These are phyloP conservation scores for Coturnix japonica DNA, from an alignment of 2,113 vertebrate species.

Conservation along the genomic window DNA sequence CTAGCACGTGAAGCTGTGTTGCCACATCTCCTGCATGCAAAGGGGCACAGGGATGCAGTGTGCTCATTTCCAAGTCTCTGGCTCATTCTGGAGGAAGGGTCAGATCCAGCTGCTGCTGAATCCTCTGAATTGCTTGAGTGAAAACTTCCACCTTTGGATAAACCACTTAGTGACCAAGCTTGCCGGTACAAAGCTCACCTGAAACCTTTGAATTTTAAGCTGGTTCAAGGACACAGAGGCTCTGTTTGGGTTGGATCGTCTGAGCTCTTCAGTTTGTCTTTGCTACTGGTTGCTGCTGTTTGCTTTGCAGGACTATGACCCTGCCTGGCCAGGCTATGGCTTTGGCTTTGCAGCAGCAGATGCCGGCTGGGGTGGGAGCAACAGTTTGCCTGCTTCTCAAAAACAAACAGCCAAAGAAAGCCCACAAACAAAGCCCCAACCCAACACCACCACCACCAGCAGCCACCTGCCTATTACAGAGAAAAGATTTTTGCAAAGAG, in stretches of 20 bases:
- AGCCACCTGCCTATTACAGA: no score
- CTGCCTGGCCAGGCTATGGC: not conserved
- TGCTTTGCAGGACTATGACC: not conserved
- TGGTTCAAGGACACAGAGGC: not conserved
- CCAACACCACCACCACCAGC: not conserved
- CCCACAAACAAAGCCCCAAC: not conserved
- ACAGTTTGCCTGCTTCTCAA: not conserved
- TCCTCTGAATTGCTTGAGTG: accelerated
- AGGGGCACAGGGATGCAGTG: accelerated
- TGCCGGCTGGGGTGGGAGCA: not conserved
- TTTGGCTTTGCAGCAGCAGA: not conserved
- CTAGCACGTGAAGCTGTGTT: accelerated
- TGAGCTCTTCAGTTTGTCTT: not conserved
- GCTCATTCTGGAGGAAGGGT: accelerated
- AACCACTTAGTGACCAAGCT: accelerated
- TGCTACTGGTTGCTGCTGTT: not conserved
- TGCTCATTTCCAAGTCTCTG: accelerated
- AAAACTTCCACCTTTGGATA: not conserved
- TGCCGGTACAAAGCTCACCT: not conserved
- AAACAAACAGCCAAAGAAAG: not conserved
- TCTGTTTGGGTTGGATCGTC: not conserved
- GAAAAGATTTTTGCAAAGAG: not conserved
- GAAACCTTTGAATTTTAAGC: no score
- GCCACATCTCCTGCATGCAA: accelerated
- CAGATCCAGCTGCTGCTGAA: not conserved